Percentiles rank a stretch among this genome's conserved stretches.
Conservation (phyloP, 1,140 invertebrate genomes). For the Aphaenogaster rudis region DNA sequence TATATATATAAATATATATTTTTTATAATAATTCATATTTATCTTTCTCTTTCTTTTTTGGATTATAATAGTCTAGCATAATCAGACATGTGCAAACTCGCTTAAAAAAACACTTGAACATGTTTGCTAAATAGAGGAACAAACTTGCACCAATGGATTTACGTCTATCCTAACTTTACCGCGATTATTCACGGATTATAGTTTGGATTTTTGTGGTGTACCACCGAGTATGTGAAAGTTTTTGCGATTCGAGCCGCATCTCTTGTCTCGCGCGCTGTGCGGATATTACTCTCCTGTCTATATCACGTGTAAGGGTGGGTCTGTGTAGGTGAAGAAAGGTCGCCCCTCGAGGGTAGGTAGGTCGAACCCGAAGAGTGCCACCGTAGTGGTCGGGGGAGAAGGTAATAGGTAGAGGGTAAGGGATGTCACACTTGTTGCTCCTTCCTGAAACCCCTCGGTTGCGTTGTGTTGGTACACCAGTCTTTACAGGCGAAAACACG, state of each 20-base stretch:
- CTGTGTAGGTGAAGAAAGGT: slow-evolving; percentile 53
- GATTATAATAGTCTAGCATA: not conserved
- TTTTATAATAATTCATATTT: not conserved
- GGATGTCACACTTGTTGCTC: slow-evolving; percentile 79
- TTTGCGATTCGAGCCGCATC: not conserved
- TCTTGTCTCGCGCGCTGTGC: slow-evolving; percentile 10
- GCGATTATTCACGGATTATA: slow-evolving; percentile 13
- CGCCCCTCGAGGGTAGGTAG: slow-evolving; percentile 66
- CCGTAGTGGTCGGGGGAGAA: slow-evolving; percentile 46
- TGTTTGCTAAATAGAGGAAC: not conserved
- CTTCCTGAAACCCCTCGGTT: slow-evolving; percentile 62
- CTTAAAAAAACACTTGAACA: not conserved
- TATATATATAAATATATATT: no score
- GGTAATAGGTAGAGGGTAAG: slow-evolving; percentile 73
- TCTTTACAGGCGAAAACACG: slow-evolving; percentile 57
- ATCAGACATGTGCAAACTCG: not conserved
- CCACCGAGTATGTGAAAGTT: slow-evolving; percentile 29
- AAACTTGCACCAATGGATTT: not conserved
- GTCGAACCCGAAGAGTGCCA: slow-evolving; percentile 61
- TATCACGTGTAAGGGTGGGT: slow-evolving; percentile 32
- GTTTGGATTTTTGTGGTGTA: not conserved
- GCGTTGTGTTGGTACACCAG: slow-evolving; percentile 40
- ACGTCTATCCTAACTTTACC: not conserved
- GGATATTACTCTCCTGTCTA: slow-evolving; percentile 52
- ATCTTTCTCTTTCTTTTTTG: not conserved